These are phyloP conservation scores for Malurus splendens DNA, from an alignment of 2,797 vertebrate species.

Conservation along the genomic window DNA sequence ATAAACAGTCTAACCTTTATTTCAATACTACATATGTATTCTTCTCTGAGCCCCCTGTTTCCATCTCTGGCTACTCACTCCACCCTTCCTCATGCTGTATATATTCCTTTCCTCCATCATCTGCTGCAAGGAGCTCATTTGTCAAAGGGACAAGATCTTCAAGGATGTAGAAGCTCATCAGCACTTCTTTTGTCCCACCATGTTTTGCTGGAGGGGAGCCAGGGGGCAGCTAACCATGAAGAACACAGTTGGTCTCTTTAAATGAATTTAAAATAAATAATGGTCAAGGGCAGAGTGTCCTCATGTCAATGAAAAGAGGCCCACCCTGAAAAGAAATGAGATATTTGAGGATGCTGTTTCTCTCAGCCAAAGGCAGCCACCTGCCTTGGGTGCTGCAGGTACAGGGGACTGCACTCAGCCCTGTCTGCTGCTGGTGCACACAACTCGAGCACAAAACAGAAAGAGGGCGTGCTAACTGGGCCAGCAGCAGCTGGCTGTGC, in stretches of 20 bases:
- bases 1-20: neutral
- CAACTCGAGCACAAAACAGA: neutral
- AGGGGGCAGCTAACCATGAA: neutral
- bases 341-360: neutral
- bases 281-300: neutral
- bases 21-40: neutral
- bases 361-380: neutral
- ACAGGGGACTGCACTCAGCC: neutral
- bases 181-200: rapidly evolving
- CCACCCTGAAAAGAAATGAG: neutral
- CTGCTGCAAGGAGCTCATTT: neutral
- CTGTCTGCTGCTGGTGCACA: neutral
- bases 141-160: neutral
- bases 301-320: neutral
- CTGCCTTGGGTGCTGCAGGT: neutral
- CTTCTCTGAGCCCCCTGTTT: neutral
- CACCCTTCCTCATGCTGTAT: neutral
- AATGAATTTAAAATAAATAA: neutral
- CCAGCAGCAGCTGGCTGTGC: neutral
- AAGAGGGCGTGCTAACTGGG: neutral
- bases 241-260: neutral
- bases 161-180: neutral
- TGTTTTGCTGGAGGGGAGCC: neutral
- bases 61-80: neutral
- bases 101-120: neutral